Conservation (phyloP, 2,113 vertebrate species). For the Austrofundulus limnaeus region DNA sequence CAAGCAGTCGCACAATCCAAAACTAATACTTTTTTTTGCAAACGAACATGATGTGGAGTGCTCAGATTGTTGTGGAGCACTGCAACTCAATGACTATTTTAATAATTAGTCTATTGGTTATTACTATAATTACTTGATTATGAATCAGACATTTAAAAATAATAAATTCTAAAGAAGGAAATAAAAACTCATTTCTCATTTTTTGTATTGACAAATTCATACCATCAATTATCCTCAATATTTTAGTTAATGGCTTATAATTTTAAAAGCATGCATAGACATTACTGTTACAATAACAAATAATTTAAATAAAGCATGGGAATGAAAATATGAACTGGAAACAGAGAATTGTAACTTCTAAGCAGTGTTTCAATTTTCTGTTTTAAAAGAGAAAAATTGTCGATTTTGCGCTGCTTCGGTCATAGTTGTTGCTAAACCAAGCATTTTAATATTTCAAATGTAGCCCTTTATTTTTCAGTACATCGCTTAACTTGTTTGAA, state of each 20-base stretch:
- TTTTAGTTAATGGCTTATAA: not conserved
- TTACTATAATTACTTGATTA: not conserved
- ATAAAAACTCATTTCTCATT: not conserved
- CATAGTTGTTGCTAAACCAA: too few species aligned
- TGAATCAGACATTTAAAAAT: not conserved
- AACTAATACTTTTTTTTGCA: conserved; percentile 1
- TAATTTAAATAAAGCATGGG: not conserved
- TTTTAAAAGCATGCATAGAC: not conserved
- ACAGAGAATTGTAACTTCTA: not conserved
- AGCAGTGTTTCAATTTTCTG: not conserved
- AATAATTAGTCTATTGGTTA: not conserved
- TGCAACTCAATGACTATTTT: not conserved
- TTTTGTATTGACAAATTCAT: not conserved
- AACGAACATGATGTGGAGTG: not conserved
- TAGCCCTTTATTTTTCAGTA: too few species aligned
- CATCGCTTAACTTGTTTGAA: too few species aligned
- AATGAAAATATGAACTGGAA: not conserved
- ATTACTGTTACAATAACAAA: not conserved
- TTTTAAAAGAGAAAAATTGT: too few species aligned
- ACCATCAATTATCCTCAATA: not conserved
- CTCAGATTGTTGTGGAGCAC: too few species aligned
- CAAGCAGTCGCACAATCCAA: conserved; percentile 15
- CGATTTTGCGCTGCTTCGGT: too few species aligned
- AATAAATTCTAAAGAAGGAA: not conserved
- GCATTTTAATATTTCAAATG: too few species aligned